Base-by-base conservation (phyloP, 2,797 vertebrate genomes). In the Gymnoscopelus microlampas region DNA sequence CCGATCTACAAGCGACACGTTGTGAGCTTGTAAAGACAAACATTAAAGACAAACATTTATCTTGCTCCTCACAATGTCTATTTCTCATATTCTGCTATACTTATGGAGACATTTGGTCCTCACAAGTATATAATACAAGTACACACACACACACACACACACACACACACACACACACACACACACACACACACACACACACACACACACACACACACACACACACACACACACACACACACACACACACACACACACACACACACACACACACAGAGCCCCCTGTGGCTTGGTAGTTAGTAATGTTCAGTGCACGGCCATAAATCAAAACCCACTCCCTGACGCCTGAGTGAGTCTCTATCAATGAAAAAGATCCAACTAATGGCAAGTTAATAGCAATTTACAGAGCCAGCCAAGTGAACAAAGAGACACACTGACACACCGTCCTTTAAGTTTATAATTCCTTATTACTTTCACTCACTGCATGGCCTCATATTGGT, bases 331-430 rank as follows among this genome's bases (percentile, higher is more conserved):
- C 65, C 49, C 64, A 35, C 68, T 86, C 86, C 83, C 82, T 56
- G 49, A 1, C 66, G 79, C 78, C 68, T 62, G 50, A 9, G 69
- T 85, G 81, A 81, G 83, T 89, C 85, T 82, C 82, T 79, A 86
- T 83, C 86, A 88, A 91, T 91, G 90, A 90, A 87, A 19, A 86
- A 85, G 84, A 85, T 89, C 85, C 75, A 85, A 79, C 84, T 85
- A 77, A 71, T 84, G 82, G 82, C 86, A 89, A 86, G 89, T 90
- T 91, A 88, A 91, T 89, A 86, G 90, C 88, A 92, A 92, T 94
- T 91, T 90, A 89, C 88, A 73, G 85, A 65, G 56, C 60, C 87
- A 87, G 83, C 63, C 90, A 85, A 82, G 93, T 85, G 53, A 65
- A 68, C 67, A 67, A 63, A 80, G 76, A 69, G 82, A 63, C 74